These are phyloP conservation scores for Mythimna vitellina DNA, from an alignment of 2,888 invertebrate genomes.

Conservation along the genomic window DNA sequence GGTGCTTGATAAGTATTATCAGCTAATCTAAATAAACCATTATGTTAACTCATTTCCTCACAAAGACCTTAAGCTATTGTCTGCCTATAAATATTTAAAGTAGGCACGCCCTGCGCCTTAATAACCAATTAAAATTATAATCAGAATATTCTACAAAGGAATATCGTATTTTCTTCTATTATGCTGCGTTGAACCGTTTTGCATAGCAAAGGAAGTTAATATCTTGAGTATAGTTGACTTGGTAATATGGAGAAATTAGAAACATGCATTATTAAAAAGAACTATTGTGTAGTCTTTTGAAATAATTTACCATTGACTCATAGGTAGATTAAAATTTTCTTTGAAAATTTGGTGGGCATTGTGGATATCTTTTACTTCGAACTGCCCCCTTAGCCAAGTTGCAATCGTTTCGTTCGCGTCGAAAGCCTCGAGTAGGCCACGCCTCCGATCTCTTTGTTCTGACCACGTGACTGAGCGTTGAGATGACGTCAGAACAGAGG, in stretches of 20 bases:
- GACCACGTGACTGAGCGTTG: no score
- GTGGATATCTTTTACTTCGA: no score
- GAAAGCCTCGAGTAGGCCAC: no score
- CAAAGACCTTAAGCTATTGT: constrained; percentile 23
- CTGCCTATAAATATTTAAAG: constrained; percentile 48
- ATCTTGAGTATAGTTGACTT: constrained; percentile 12
- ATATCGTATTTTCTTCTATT: constrained; percentile 49
- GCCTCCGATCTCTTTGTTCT: no score
- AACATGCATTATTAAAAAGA: constrained; percentile 22
- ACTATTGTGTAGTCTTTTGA: constrained; percentile 8
- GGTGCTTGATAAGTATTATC: background rate
- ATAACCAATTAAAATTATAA: constrained; percentile 62
- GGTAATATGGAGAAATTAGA: constrained; percentile 6
- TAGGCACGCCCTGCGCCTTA: constrained; percentile 16
- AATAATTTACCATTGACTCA: constrained; percentile 2
- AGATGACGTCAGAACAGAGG: no score
- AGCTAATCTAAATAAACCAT: constrained; percentile 20
- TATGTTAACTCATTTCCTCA: background rate
- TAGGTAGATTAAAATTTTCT: constrained; percentile 7
- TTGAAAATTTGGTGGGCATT: background rate
- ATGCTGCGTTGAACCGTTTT: constrained; percentile 43
- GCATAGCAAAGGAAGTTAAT: constrained; percentile 47
- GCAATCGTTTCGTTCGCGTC: no score
- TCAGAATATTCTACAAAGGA: constrained; percentile 51
- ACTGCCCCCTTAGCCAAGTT: no score